Evolutionary conservation across 2,888 invertebrate genomes (phyloP).

Genomic region (Amblyteles armatorius): DNA sequence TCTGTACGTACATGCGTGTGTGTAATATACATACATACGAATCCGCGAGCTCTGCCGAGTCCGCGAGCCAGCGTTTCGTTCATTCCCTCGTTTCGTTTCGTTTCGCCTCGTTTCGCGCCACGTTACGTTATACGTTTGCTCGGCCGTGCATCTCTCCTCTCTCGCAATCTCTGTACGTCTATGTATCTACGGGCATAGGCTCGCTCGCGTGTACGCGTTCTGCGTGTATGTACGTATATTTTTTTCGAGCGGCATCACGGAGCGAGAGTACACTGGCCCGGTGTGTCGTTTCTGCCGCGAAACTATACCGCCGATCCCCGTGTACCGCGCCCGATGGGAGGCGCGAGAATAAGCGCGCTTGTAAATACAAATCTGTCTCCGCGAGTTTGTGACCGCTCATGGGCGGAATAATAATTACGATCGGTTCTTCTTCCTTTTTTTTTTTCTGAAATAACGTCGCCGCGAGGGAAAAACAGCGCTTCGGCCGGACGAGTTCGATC

Average conservation of each 20-base stretch:
- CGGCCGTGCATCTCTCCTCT: constrained; percentile 79
- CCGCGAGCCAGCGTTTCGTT: constrained; percentile 49
- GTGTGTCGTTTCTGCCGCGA: constrained; percentile 24
- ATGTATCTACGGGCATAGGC: constrained; percentile 32
- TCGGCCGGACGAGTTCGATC: neutral
- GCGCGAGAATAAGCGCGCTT: constrained; percentile 2
- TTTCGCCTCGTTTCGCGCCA: constrained; percentile 82
- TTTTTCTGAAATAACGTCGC: constrained; percentile 62
- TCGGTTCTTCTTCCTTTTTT: constrained; percentile 73
- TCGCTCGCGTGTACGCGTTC: constrained; percentile 3
- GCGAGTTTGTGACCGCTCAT: constrained; percentile 22
- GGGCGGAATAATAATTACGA: constrained; percentile 78
- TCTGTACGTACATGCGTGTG: constrained; percentile 14
- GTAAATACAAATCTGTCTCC: constrained; percentile 1
- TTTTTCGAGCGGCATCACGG: constrained; percentile 5
- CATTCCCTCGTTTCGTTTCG: constrained; percentile 77
- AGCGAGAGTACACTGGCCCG: neutral
- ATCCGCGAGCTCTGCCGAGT: constrained; percentile 52
- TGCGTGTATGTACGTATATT: constrained; percentile 18
- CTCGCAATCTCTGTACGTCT: constrained; percentile 56
- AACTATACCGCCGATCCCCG: neutral
- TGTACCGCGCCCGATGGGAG: neutral
- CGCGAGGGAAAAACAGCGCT: constrained; percentile 65
- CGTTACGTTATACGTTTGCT: constrained; percentile 82
- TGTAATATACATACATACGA: constrained; percentile 8